Evolutionary conservation across 1,140 invertebrate species (phyloP), one percentile per base, ranked within the genome.

Genomic region (Drosophila neocordata): DNA sequence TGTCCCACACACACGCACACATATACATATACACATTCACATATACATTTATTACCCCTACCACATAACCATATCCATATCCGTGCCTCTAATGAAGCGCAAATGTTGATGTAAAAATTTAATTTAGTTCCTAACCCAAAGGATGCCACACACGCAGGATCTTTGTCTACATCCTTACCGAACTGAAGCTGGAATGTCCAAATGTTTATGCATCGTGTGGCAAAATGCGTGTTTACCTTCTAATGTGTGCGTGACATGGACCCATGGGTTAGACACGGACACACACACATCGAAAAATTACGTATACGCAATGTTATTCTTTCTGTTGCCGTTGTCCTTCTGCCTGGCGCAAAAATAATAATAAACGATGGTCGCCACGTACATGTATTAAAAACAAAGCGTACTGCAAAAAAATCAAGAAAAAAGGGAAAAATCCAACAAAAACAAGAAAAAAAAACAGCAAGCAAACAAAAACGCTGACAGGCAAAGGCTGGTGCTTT

Each of bases 31-130:
- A 15, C 18, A 24, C 4, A 24, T 24, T n/a, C 38, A 31, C 6
- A 31, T 31, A 31, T 31, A 31, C 2, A 31, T 31, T 31, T 63
- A n/a, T n/a, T 24, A 18, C 3, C 51, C 34, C 31, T 13, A 18
- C 31, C 27, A 35, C 58, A 44, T 35, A 12, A 60, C 34, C 38
- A 48, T 48, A 53, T 56, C 48, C 71, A 58, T 59, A 59, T 48
- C 61, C 65, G 76, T 69, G 57, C 58, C 70, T 76, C 82, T 85
- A 87, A 87, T 85, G 82, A 85, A 85, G 82, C 82, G 74, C 83
- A 85, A 85, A 85, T 85, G 82, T 82, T 85, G 82, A 81, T 87
- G 83, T 85, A 85, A 87, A 85, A 85, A 85, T 85, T 85, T 85
- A 85, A 85, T 85, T 85, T 85, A 87, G 82, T 87, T 85, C 78